Evolutionary conservation across 2,888 invertebrate genomes (phyloP), one percentile per base, ranked within the genome.

Genomic region (Drosophila putrida): DNA sequence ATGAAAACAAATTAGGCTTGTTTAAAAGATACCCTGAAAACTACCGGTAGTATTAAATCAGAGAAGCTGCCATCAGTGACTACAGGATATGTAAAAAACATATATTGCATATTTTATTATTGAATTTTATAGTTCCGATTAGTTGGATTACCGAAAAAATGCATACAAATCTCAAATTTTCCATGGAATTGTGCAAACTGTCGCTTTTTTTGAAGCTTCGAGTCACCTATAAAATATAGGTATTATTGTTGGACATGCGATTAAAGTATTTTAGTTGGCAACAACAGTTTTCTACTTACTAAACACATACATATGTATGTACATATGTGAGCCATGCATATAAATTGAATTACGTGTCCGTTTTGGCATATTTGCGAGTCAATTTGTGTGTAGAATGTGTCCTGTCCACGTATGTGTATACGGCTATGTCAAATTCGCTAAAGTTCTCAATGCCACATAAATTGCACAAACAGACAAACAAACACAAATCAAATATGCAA

Each of bases 401-500:
- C 47, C 43, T 60, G 25, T 44, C 47, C 43, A 50, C 35, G 57
- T 62, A 59, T 80, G 64, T 75, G 57, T 80, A 53, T 68, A 79
- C 55, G 65, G 71, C 43, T 73, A 78, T 83, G 87, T 84, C 84
- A 82, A 82, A 87, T 80, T 69, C 72, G 78, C 78, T 70, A 75
- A 84, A 86, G 66, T 86, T 78, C 88, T 83, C 87, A 69, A 75
- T 88, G 82, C 88, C 80, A 82, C 80, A 88, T 88, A 85, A 88
- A 88, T 87, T 82, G 79, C 67, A 66, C 76, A 84, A 70, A 70
- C 68, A 74, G 60, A 55, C 61, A 70, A 60, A 72, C 77, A 82
- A 67, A 70, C 65, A 63, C 75, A 80, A 84, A 84, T 84, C 83
- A 84, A 84, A 80, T 86, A 84, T 86, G 83, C 83, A 86, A 84